These are phyloP conservation scores for Pardalotus punctatus DNA, from an alignment of 2,113 vertebrate species.

Conservation along the genomic window DNA sequence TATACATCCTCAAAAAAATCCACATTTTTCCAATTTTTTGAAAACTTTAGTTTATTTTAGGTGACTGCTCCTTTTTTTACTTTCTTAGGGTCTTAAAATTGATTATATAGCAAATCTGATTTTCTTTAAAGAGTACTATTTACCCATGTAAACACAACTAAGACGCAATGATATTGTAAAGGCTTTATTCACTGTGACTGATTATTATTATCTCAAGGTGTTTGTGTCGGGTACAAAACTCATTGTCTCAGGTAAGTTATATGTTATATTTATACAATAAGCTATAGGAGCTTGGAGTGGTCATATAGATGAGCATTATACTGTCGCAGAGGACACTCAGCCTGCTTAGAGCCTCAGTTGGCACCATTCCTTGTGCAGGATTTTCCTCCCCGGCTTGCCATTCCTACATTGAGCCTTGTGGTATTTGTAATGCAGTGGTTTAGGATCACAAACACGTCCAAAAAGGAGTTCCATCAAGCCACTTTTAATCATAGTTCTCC, in stretches of 20 bases:
- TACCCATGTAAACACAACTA: not conserved
- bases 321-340: not conserved
- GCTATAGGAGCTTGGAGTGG: not conserved
- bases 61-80: not conserved
- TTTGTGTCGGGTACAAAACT: slow-evolving; percentile 43
- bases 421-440: not conserved
- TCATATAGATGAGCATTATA: not conserved
- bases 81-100: not conserved
- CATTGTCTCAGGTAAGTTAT: slow-evolving; percentile 21
- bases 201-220: not conserved
- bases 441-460: not conserved
- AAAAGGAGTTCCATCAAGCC: not conserved
- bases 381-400: not conserved
- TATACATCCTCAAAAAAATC: fast-evolving
- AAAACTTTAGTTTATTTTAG: not conserved
- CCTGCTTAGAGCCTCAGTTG: not conserved
- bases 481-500: not conserved
- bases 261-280: not conserved
- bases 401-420: not conserved
- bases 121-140: not conserved
- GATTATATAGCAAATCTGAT: not conserved
- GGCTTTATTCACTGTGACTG: not conserved
- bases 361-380: not conserved
- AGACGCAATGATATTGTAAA: not conserved
- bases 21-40: not conserved